Percentiles rank a stretch among this genome's conserved stretches.
Evolutionary conservation across 1,140 invertebrate species (phyloP).

Genomic region (Pantala flavescens): DNA sequence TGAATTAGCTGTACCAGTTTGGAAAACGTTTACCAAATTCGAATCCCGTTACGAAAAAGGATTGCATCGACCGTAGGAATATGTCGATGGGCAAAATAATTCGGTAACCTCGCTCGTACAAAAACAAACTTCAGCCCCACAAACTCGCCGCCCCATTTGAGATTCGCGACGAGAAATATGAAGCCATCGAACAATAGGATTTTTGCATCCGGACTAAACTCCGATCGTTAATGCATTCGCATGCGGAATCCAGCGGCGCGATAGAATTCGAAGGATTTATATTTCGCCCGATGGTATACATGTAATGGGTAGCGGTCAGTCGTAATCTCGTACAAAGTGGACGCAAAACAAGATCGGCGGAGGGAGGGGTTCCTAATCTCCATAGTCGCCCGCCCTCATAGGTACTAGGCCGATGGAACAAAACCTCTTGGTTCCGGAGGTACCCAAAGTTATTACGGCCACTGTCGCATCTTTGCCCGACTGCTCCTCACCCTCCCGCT

Average conservation of each 20-base stretch:
- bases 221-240: too few species aligned
- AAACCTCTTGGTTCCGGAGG: not conserved
- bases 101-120: too few species aligned
- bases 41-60: too few species aligned
- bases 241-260: not conserved
- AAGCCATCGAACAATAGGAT: too few species aligned
- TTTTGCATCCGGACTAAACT: too few species aligned
- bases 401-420: not conserved
- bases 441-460: not conserved
- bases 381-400: not conserved
- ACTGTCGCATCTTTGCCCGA: not conserved
- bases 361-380: not conserved
- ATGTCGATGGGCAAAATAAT: too few species aligned
- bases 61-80: too few species aligned
- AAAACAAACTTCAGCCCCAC: too few species aligned
- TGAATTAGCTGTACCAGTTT: too few species aligned
- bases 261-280: not conserved
- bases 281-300: not conserved
- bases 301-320: not conserved
- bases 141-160: too few species aligned
- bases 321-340: not conserved
- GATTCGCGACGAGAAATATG: too few species aligned
- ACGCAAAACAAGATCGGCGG: not conserved
- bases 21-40: too few species aligned
- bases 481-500: not conserved